phyloP scores from a whole-genome alignment of 2,888 invertebrate species.

The Cheilosia scutellata region DNA sequence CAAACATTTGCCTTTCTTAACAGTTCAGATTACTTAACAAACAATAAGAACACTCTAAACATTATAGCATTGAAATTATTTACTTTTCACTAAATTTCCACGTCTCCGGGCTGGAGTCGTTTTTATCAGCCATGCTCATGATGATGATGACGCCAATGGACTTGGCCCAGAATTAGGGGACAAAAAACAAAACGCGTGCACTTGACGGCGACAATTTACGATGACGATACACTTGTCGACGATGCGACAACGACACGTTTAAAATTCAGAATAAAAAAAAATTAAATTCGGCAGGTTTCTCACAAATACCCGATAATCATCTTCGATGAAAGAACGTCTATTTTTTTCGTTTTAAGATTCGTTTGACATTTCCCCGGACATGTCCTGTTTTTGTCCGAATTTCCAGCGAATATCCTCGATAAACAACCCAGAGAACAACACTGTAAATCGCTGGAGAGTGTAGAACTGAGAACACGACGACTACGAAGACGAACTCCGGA shows the following conservation, averaged over 20 bases:
- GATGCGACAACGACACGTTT: slow-evolving; percentile 9
- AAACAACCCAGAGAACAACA: slow-evolving; percentile 23
- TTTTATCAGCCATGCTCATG: slow-evolving; percentile 56
- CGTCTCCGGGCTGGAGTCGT: slow-evolving; percentile 55
- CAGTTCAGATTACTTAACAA: not conserved
- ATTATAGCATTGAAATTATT: not conserved
- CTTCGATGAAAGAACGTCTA: not conserved
- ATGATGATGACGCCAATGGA: slow-evolving; percentile 15
- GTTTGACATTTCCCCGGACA: slow-evolving; percentile 4
- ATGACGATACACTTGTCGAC: slow-evolving; percentile 17
- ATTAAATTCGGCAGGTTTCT: slow-evolving; percentile 9
- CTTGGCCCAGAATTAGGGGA: slow-evolving; percentile 12
- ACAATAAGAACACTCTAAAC: not conserved
- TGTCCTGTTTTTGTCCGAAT: not conserved
- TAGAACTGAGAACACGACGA: not conserved
- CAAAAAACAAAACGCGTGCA: not conserved
- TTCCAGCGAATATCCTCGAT: slow-evolving; percentile 1
- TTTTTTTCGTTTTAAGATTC: not conserved
- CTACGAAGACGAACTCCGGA: slow-evolving; percentile 24
- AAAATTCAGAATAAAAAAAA: slow-evolving; percentile 9
- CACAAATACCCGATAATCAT: slow-evolving; percentile 33
- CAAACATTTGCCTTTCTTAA: slow-evolving; percentile 20
- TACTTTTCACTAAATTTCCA: slow-evolving; percentile 51
- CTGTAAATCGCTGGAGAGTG: slow-evolving; percentile 7
- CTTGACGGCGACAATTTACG: not conserved